Evolutionary conservation across 2,888 invertebrate genomes (phyloP), one percentile per base, ranked within the genome.

Genomic region (Pantelozetes paolii): DNA sequence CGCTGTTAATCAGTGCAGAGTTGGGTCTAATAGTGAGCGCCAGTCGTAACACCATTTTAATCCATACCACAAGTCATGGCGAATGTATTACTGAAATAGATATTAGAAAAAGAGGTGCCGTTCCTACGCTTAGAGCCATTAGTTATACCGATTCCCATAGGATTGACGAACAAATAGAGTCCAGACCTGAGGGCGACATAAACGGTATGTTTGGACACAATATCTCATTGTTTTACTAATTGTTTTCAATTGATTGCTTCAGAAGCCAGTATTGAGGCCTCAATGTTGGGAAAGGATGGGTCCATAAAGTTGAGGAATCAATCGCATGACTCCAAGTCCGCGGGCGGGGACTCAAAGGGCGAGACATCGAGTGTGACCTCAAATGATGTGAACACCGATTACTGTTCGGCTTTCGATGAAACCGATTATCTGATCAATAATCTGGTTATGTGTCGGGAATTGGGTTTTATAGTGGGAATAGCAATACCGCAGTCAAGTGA

Each of bases 1-100:
- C 93, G 79, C 92, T 97, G 77, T 92, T 95, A 71, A 96, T 99
- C 76, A 95, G 97, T 20, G 98, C 99, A 0, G 99, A 99, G 83
- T 87, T 99, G 64, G 99, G 99, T 28, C 86, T 99, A 42, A 98
- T 99, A 73, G 91, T 99, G 77, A 97, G 96, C 70, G 96, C 94
- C 15, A 71, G 71, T 48, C 54, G 36, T 26, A 76, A 75, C 75
- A 36, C 57, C 32, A 75, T 76, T 20, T 59, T 76, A 6, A 73
- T 76, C 15, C 76, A 76, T 32, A 75, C 76, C 26, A 76, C 74
- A 23, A 76, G 32, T 32, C 54, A 75, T 30, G 76, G 75, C n/a
- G 76, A 76, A 28, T 71, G 73, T 42, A 71, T 76, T n/a, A 50
- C 72, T 11, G 69, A 71, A 40, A 75, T 76, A 26, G 76, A 76